Percentiles rank a stretch among this genome's conserved stretches.
These are phyloP conservation scores for Polietes domitor DNA, from an alignment of 2,888 invertebrate genomes.

Conservation along the genomic window DNA sequence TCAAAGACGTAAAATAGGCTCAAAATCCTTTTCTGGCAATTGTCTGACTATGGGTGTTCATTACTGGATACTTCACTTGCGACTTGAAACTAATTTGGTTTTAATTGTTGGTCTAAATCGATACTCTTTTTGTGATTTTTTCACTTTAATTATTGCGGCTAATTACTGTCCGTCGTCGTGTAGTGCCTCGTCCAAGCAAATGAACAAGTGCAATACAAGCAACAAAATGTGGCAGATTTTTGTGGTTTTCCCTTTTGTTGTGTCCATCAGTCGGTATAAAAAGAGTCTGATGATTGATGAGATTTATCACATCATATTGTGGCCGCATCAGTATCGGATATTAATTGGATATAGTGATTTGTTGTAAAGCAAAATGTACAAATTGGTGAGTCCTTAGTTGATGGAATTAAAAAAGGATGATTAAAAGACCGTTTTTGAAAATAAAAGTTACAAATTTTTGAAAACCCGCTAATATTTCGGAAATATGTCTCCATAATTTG, in stretches of 20 bases:
- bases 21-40: slow-evolving; percentile 60
- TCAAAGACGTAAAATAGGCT: slow-evolving; percentile 17
- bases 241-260: too few species aligned
- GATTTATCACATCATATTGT: slow-evolving; percentile 67
- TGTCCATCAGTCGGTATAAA: slow-evolving; percentile 69
- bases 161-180: slow-evolving; percentile 6
- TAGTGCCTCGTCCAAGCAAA: neutral
- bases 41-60: slow-evolving; percentile 36
- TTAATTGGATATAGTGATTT: too few species aligned
- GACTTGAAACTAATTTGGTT: neutral
- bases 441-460: too few species aligned
- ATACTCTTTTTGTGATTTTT: neutral
- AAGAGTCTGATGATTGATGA: slow-evolving; percentile 60
- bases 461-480: too few species aligned
- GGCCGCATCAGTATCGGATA: slow-evolving; percentile 38
- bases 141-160: slow-evolving; percentile 3
- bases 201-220: too few species aligned
- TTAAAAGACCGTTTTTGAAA: too few species aligned
- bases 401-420: neutral
- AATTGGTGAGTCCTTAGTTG: slow-evolving; percentile 68
- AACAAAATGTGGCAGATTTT: too few species aligned
- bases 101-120: neutral
- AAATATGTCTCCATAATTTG: too few species aligned
- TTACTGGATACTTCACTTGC: neutral
- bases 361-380: slow-evolving; percentile 67